Conservation (phyloP, 1,140 invertebrate genomes). For the Camponotus pennsylvanicus region DNA sequence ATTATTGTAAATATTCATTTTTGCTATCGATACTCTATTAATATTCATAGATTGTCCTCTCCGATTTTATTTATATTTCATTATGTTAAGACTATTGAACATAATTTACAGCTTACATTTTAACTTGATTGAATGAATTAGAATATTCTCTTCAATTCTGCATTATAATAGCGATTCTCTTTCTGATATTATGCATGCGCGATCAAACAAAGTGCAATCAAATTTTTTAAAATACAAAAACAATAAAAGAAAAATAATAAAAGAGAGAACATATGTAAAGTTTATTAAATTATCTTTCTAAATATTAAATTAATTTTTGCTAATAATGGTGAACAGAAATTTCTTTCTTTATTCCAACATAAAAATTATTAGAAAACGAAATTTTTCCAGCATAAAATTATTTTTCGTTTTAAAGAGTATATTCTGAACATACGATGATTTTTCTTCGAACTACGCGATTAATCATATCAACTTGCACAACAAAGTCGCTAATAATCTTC, state of each 20-base stretch:
- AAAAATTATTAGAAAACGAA: neutral
- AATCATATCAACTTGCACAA: neutral
- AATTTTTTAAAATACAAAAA: neutral
- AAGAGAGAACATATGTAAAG: neutral
- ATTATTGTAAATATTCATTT: neutral
- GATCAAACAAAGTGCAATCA: neutral
- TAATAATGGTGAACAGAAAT: neutral
- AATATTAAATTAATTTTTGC: neutral
- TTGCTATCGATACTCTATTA: neutral
- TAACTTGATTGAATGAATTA: neutral
- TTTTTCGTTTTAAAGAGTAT: neutral
- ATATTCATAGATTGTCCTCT: neutral
- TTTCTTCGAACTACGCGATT: neutral
- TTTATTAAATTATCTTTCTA: slow-evolving; percentile 14
- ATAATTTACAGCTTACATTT: neutral
- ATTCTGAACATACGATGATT: neutral
- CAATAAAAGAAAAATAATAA: neutral
- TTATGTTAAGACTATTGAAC: neutral
- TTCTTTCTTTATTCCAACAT: neutral
- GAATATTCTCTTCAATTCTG: neutral
- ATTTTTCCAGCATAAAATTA: neutral
- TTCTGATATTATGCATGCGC: neutral
- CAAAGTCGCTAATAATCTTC: slow-evolving; percentile 26
- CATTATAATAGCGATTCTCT: neutral
- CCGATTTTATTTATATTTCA: neutral